phyloP scores from a whole-genome alignment of 2,113 vertebrate species.

The Thalassarche chlororhynchos region DNA sequence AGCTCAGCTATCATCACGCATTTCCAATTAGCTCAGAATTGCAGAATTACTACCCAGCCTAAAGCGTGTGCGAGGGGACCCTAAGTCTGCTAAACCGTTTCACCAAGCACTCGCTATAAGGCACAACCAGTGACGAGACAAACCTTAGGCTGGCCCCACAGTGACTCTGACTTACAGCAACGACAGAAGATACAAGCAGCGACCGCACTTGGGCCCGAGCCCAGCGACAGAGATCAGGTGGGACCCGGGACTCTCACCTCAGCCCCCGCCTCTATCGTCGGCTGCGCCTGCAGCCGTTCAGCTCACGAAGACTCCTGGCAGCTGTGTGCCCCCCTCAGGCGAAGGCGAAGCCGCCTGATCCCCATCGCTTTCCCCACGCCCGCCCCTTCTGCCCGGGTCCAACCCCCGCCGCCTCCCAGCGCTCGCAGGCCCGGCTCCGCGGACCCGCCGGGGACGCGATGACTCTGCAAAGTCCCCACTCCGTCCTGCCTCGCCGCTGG shows the following conservation, averaged over 20 bases:
- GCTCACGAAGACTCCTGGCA: background rate
- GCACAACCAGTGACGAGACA: background rate
- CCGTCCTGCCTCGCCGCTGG: rapidly evolving
- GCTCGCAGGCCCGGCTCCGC: background rate
- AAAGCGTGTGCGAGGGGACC: rapidly evolving
- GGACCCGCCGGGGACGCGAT: background rate
- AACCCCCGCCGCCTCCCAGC: background rate
- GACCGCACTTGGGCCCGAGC: background rate
- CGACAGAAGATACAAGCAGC: too few species aligned
- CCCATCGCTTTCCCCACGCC: background rate
- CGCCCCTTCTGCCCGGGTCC: background rate
- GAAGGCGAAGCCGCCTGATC: background rate
- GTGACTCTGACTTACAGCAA: background rate
- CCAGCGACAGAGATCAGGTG: rapidly evolving
- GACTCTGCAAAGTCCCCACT: conserved; percentile 60
- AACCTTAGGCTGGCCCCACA: background rate
- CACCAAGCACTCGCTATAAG: too few species aligned
- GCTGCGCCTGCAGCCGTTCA: background rate
- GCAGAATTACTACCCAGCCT: background rate
- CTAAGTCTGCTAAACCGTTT: too few species aligned
- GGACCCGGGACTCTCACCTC: background rate
- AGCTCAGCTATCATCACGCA: rapidly evolving
- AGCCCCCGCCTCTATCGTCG: too few species aligned
- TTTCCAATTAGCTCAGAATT: background rate
- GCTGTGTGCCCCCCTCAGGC: rapidly evolving